Percentiles rank a stretch among this genome's conserved stretches.
Evolutionary conservation across 2,797 vertebrate genomes (phyloP).

Genomic region (Falco cherrug): DNA sequence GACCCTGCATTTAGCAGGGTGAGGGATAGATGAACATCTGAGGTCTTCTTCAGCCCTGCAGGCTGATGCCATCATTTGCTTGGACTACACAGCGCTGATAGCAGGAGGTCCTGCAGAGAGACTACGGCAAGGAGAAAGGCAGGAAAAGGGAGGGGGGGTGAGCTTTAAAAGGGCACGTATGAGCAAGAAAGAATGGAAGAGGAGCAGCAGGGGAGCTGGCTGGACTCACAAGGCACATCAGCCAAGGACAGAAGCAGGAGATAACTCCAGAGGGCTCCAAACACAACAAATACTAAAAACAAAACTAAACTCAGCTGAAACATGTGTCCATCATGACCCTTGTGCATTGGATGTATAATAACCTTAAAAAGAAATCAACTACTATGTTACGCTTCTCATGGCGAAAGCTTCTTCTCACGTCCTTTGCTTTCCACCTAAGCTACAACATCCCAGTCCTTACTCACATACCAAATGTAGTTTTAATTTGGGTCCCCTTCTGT

Average conservation of each 20-base stretch:
- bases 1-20: background rate
- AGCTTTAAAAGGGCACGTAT: background rate
- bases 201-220: background rate
- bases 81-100: background rate
- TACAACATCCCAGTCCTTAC: background rate
- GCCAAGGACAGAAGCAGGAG: background rate
- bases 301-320: background rate
- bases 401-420: background rate
- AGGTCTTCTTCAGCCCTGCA: background rate
- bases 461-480: background rate
- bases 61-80: background rate
- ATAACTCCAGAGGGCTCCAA: background rate
- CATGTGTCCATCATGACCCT: background rate
- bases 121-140: background rate
- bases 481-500: background rate
- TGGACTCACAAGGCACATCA: background rate
- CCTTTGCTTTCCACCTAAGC: background rate
- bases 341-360: background rate
- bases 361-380: background rate
- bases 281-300: background rate
- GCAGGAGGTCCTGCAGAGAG: background rate
- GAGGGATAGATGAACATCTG: background rate
- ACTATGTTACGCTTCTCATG: background rate
- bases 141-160: background rate
- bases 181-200: background rate